These are phyloP conservation scores for Xenus cinereus DNA, from an alignment of 2,113 vertebrate genomes.

Conservation along the genomic window DNA sequence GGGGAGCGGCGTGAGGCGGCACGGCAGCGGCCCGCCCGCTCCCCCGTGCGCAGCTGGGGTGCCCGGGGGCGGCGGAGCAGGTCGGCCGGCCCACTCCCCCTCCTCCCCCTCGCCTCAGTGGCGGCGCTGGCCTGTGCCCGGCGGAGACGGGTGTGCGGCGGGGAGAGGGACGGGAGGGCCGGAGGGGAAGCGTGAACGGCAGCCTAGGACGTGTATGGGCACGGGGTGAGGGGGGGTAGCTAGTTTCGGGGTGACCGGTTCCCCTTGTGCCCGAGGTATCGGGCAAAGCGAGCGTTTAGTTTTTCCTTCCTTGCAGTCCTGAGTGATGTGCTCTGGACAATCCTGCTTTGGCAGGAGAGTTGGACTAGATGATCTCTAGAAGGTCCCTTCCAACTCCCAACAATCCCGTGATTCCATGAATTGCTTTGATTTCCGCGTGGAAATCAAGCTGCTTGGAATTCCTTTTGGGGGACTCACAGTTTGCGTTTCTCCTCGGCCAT, in stretches of 20 bases:
- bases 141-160: background rate
- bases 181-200: background rate
- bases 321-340: too few species aligned
- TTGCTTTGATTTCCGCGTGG: accelerated
- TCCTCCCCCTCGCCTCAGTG: too few species aligned
- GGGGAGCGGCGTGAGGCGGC: background rate
- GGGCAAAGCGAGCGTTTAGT: background rate
- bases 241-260: accelerated
- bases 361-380: too few species aligned
- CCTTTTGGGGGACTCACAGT: accelerated
- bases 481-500: accelerated
- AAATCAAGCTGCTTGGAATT: accelerated
- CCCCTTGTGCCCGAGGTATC: background rate
- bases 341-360: too few species aligned
- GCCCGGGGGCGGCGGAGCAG: background rate
- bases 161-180: background rate
- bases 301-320: background rate
- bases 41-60: background rate
- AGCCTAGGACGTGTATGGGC: accelerated
- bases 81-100: too few species aligned
- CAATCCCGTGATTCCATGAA: too few species aligned
- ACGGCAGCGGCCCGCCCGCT: background rate
- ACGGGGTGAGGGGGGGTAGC: accelerated
- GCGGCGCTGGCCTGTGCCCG: too few species aligned
- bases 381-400: too few species aligned